Evolutionary conservation across 1,140 invertebrate species (phyloP), one percentile per base, ranked within the genome.

Genomic region (Dreissena rostriformis): DNA sequence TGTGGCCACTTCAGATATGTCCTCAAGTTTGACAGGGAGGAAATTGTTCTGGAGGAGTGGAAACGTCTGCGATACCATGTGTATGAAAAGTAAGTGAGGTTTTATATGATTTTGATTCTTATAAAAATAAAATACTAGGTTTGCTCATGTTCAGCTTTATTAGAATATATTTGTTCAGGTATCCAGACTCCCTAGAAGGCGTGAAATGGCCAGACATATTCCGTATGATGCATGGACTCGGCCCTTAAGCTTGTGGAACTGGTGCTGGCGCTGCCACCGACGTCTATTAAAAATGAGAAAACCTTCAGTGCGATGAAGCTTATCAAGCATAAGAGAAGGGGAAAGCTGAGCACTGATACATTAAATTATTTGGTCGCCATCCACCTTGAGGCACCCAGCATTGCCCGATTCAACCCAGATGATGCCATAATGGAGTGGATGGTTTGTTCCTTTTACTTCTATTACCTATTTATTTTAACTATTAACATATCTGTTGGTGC

Each of bases 291-390:
- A 57, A 57, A 57, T 57, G 19, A 57, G 19, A 19, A 14, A 57
- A 57, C 53, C 53, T 57, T 57, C 53, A 57, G 53, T 57, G 53
- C 53, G 19, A 57, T 57, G 53, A 57, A 57, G 19, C 53, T 57
- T 12, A 57, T 57, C 12, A 57, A 57, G 53, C 12, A 57, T 19
- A 57, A 19, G 19, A 12, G 53, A 57, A 57, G 53, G 53, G 53
- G 53, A 19, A 57, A 19, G 19, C 19, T 57, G 53, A 14, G 12
- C 19, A 19, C 12, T 12, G 53, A 57, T 12, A 57, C 53, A 19
- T 19, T 57, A 12, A 57, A 57, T 19, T 14, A 19, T 12, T 19
- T 57, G 19, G 19, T 57, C 19, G 12, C 19, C 12, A 19, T 57
- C 12, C 53, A 57, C 53, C 12, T 57, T 12, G 53, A 57, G 53